A percentile compares a stretch with the other conserved stretches of the same genome.
Evolutionary conservation across 2,797 vertebrate species (phyloP).

Genomic region (Triplophysa bombifrons): DNA sequence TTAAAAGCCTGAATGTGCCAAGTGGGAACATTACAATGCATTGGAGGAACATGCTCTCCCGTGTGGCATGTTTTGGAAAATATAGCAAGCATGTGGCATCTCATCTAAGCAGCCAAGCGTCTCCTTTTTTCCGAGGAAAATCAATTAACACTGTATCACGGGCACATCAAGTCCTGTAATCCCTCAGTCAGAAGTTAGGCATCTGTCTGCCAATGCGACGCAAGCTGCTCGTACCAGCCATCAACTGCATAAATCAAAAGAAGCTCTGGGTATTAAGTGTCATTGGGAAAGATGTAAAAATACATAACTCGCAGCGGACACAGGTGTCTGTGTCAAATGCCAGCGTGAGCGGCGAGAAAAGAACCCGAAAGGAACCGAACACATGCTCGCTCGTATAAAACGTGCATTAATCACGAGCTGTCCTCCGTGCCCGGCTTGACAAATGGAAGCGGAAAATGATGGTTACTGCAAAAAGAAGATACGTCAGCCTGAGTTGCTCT

Average conservation of each 20-base stretch:
- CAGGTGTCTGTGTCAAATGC: conserved; percentile 60
- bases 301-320: conserved; percentile 64
- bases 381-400: conserved; percentile 64
- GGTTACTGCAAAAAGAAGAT: conserved; percentile 67
- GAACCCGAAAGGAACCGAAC: conserved; percentile 49
- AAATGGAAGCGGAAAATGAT: conserved; percentile 74
- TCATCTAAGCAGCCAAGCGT: conserved; percentile 32
- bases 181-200: conserved; percentile 45
- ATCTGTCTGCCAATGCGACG: conserved; percentile 50
- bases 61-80: conserved; percentile 30
- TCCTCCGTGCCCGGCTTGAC: conserved; percentile 67
- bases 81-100: conserved; percentile 23
- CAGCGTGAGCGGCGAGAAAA: conserved; percentile 39
- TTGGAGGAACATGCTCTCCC: conserved; percentile 6
- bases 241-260: conserved; percentile 59
- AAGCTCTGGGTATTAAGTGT: conserved; percentile 62
- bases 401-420: conserved; percentile 70
- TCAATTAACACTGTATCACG: conserved; percentile 41
- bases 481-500: conserved; percentile 49
- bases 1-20: conserved; percentile 38
- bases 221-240: conserved; percentile 55
- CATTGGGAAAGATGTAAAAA: conserved; percentile 58
- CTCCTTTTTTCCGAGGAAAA: conserved; percentile 27
- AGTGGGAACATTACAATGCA: conserved; percentile 22
- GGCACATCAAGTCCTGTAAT: conserved; percentile 36